phyloP scores from a whole-genome alignment of 2,888 invertebrate genomes.

The Synanthedon myopaeformis region DNA sequence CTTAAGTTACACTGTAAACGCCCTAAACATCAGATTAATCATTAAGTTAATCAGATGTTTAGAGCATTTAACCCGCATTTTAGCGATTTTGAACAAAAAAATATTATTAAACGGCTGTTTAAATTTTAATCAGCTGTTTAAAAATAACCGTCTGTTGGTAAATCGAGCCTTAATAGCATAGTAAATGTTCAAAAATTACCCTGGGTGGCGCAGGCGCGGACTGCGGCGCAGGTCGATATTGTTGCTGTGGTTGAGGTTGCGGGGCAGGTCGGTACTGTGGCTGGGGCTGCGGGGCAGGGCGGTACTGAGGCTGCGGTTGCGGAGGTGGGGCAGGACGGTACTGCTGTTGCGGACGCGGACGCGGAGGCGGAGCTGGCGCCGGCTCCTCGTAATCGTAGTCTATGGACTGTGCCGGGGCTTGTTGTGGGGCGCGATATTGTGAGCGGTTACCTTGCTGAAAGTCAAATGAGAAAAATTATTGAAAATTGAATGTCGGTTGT shows the following conservation, averaged over 20 bases:
- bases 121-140: no score
- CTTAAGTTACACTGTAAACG: no score
- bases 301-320: conserved; percentile 25
- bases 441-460: conserved; percentile 28
- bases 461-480: not conserved
- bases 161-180: no score
- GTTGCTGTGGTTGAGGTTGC: conserved; percentile 5
- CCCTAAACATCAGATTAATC: no score
- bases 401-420: conserved; percentile 14
- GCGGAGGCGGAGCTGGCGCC: conserved; percentile 27
- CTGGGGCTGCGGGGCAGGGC: conserved; percentile 16
- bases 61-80: no score
- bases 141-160: no score
- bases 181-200: conserved; percentile 17
- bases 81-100: no score
- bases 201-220: conserved; percentile 44
- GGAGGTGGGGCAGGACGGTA: conserved; percentile 16
- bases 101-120: no score
- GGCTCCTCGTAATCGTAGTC: conserved; percentile 53
- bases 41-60: no score
- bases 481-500: no score
- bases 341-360: conserved; percentile 16
- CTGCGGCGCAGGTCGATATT: conserved; percentile 22
- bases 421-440: conserved; percentile 33
- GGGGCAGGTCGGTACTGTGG: conserved; percentile 5